Evolutionary conservation across 2,797 vertebrate species (phyloP).

Genomic region (Crax fasciolata): DNA sequence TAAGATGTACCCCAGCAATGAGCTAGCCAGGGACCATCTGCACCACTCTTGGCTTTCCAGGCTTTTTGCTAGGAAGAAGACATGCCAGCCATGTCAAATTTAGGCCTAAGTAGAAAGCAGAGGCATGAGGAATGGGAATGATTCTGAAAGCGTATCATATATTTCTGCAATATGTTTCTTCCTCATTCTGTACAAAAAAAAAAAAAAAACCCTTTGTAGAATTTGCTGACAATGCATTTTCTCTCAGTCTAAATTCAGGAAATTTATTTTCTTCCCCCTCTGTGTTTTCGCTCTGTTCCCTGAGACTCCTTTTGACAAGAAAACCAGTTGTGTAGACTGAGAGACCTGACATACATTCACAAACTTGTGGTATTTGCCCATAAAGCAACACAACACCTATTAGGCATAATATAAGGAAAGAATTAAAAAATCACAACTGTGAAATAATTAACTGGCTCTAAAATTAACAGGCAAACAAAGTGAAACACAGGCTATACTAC

Average conservation of each 20-base stretch:
- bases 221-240: not conserved
- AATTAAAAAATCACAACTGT: not conserved
- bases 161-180: not conserved
- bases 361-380: not conserved
- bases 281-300: not conserved
- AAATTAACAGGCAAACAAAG: not conserved
- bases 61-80: not conserved
- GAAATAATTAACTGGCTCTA: not conserved
- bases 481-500: not conserved
- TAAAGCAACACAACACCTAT: not conserved
- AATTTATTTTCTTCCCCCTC: not conserved
- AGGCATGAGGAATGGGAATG: not conserved
- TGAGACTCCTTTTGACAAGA: not conserved
- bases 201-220: not conserved
- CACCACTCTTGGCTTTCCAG: not conserved
- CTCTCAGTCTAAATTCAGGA: not conserved
- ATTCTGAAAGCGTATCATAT: not conserved
- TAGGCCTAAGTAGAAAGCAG: not conserved
- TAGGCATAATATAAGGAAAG: not conserved
- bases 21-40: slow-evolving; percentile 1
- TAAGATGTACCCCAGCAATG: not conserved
- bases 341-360: not conserved
- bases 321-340: not conserved
- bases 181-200: not conserved
- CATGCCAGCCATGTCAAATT: not conserved